These are phyloP conservation scores for Rotaria socialis DNA, from an alignment of 2,888 invertebrate genomes.

Conservation along the genomic window DNA sequence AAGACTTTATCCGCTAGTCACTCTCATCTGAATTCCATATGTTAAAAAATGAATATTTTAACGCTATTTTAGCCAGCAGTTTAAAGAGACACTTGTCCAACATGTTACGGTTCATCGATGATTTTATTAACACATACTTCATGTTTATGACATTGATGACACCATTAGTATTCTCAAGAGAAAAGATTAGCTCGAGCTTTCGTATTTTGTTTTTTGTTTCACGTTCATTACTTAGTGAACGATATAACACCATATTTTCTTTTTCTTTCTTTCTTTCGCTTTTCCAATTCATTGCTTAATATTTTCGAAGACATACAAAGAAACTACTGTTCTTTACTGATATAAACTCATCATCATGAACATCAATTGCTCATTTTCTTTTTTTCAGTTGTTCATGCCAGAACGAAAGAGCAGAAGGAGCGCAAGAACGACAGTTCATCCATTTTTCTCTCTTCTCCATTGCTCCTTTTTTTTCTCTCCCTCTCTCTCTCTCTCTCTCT, in stretches of 20 bases:
- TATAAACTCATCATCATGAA: background rate
- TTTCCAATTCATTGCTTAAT: background rate
- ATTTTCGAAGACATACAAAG: background rate
- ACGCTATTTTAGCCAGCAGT: background rate
- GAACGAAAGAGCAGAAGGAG: background rate
- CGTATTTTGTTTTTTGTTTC: background rate
- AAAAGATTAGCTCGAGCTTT: background rate
- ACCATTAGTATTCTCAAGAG: constrained; percentile 1
- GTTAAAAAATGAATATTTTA: background rate
- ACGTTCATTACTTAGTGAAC: background rate
- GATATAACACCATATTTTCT: background rate
- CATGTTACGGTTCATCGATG: constrained; percentile 1
- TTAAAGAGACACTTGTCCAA: background rate
- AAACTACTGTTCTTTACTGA: background rate
- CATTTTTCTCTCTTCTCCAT: background rate
- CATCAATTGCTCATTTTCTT: background rate
- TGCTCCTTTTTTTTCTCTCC: background rate
- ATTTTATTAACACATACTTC: constrained; percentile 5
- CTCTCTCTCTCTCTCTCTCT: background rate
- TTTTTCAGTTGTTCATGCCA: background rate
- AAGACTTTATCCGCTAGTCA: background rate
- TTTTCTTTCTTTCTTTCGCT: background rate
- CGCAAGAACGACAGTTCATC: background rate
- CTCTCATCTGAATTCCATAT: background rate
- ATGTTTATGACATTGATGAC: constrained; percentile 28